phyloP scores from a whole-genome alignment of 2,797 vertebrate genomes.

The Onychomys torridus region DNA sequence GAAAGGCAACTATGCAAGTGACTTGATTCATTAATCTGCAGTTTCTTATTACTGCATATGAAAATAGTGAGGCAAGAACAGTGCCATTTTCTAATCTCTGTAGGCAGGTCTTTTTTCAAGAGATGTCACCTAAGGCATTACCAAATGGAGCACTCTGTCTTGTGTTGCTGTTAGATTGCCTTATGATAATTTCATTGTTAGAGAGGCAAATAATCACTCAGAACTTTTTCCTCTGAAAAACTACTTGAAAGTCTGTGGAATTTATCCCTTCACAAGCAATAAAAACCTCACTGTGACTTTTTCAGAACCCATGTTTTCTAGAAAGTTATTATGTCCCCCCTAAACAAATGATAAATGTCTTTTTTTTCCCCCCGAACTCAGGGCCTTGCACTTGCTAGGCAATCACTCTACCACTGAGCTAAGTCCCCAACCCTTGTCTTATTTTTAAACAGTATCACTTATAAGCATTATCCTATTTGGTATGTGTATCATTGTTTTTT shows the following conservation, averaged over 20 bases:
- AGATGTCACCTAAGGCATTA: constrained; percentile 23
- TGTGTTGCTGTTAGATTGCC: constrained; percentile 41
- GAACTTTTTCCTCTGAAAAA: neutral
- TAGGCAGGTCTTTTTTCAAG: constrained; percentile 43
- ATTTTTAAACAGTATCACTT: neutral
- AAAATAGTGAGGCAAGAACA: constrained; percentile 46
- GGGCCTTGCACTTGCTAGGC: no score
- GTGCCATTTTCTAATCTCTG: neutral
- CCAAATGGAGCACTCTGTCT: constrained; percentile 39
- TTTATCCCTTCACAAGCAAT: neutral
- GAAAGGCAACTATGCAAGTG: constrained; percentile 56
- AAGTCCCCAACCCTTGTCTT: no score
- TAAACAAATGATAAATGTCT: neutral
- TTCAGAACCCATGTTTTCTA: neutral
- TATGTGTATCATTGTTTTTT: neutral
- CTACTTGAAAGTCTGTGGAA: neutral
- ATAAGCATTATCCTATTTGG: neutral
- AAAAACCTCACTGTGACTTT: neutral
- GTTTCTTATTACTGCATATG: constrained; percentile 59
- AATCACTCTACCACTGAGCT: no score
- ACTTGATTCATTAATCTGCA: constrained; percentile 52
- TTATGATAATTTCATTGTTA: constrained; percentile 33
- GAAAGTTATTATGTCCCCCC: neutral
- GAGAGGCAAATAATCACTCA: neutral
- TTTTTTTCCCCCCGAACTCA: no score